Conservation (phyloP, 2,113 vertebrate genomes). For the Macroglossus sobrinus region DNA sequence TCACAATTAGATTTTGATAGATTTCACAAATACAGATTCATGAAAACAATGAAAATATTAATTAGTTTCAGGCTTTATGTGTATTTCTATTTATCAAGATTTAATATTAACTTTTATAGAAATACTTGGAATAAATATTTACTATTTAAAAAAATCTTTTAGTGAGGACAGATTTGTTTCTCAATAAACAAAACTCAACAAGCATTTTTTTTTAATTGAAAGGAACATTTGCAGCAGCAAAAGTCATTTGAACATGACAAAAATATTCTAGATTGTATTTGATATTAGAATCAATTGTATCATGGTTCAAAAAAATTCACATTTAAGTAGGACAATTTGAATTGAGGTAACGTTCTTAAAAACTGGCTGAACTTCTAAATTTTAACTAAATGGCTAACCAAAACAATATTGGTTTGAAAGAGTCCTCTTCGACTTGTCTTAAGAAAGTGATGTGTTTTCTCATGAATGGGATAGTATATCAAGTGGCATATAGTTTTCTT, state of each 20-base stretch:
- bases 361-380: background rate
- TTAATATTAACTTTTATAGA: accelerated
- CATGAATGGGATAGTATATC: background rate
- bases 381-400: background rate
- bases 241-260: background rate
- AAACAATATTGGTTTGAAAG: background rate
- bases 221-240: background rate
- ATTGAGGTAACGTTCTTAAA: background rate
- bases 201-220: background rate
- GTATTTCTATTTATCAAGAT: background rate
- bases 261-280: background rate
- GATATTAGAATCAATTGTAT: background rate
- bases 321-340: background rate
- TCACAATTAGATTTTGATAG: background rate
- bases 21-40: accelerated
- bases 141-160: background rate
- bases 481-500: background rate
- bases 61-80: background rate
- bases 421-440: background rate
- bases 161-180: background rate
- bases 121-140: background rate
- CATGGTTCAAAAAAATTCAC: background rate
- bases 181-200: background rate
- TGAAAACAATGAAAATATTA: background rate
- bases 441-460: background rate